Conservation (phyloP, 2,888 invertebrate genomes). For the Ophion costatus region DNA sequence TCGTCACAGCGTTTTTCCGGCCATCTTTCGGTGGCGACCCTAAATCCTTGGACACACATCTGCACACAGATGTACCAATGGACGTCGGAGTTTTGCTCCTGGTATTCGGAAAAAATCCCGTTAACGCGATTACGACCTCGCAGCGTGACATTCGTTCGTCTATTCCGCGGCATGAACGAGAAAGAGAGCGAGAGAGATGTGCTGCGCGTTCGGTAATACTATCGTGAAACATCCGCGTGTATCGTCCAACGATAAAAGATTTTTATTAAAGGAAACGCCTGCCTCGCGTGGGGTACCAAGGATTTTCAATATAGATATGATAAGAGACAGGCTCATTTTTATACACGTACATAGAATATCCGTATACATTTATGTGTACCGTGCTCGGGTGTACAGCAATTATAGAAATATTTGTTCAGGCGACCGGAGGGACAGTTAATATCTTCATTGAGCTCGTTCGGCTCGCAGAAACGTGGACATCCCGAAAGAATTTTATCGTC, state of each 20-base stretch:
- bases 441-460: conserved; percentile 74
- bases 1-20: conserved; percentile 16
- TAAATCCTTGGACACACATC: conserved; percentile 27
- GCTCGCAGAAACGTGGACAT: conserved; percentile 37
- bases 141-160: conserved; percentile 48
- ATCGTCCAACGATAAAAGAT: conserved; percentile 75
- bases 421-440: conserved; percentile 72
- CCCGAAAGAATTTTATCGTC: conserved; percentile 72
- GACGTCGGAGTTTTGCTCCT: conserved; percentile 21
- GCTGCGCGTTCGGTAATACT: conserved; percentile 12
- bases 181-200: conserved; percentile 1
- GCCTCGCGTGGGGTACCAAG: conserved; percentile 29
- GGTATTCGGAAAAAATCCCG: conserved; percentile 55
- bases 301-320: conserved; percentile 38
- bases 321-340: neutral
- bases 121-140: conserved; percentile 62
- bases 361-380: neutral
- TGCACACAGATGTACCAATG: neutral
- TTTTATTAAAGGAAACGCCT: conserved; percentile 74
- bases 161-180: conserved; percentile 32
- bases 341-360: conserved; percentile 1
- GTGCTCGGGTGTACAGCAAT: conserved; percentile 71
- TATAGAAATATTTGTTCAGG: conserved; percentile 77
- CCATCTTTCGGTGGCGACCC: conserved; percentile 1
- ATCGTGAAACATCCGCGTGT: conserved; percentile 48